These are phyloP conservation scores for Clarias macrocephalus DNA, from an alignment of 2,113 vertebrate species.

Conservation along the genomic window DNA sequence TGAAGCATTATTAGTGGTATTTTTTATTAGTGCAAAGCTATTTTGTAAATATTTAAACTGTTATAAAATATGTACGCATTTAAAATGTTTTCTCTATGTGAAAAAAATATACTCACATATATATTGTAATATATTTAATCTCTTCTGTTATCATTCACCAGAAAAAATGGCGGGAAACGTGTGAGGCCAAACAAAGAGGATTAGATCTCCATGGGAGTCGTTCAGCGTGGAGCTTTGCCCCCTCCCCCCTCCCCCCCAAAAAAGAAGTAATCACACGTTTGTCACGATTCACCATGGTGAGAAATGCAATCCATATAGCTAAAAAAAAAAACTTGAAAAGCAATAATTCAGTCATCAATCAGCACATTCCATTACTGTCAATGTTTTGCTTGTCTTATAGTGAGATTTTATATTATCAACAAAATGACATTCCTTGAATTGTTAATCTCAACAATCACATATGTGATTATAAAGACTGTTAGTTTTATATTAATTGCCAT, in stretches of 20 bases:
- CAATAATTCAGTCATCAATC: conserved; percentile 72
- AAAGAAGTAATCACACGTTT: conserved; percentile 72
- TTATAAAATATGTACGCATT: conserved; percentile 30
- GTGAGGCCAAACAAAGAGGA: conserved; percentile 79
- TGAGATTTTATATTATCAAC: conserved; percentile 76
- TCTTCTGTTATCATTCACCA: conserved; percentile 81
- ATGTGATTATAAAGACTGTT: conserved; percentile 68
- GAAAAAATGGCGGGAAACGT: conserved; percentile 81
- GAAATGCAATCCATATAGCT: conserved; percentile 71
- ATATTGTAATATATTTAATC: conserved; percentile 71
- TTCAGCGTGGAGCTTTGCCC: conserved; percentile 76
- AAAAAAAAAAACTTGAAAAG: conserved; percentile 72
- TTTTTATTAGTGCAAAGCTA: conserved; percentile 53
- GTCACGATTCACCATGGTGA: conserved; percentile 68
- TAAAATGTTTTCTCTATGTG: conserved; percentile 45
- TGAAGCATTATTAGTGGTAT: conserved; percentile 6
- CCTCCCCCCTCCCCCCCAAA: conserved; percentile 51
- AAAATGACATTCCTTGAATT: conserved; percentile 66
- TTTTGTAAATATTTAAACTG: conserved; percentile 48
- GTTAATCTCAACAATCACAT: conserved; percentile 59
- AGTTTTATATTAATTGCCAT: conserved; percentile 75
- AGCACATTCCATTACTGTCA: conserved; percentile 58
- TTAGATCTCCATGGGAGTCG: conserved; percentile 77
- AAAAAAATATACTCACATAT: conserved; percentile 35
- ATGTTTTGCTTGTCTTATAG: conserved; percentile 73